These are phyloP conservation scores for Lepus timidus DNA, from an alignment of 2,113 vertebrate species.

Conservation along the genomic window DNA sequence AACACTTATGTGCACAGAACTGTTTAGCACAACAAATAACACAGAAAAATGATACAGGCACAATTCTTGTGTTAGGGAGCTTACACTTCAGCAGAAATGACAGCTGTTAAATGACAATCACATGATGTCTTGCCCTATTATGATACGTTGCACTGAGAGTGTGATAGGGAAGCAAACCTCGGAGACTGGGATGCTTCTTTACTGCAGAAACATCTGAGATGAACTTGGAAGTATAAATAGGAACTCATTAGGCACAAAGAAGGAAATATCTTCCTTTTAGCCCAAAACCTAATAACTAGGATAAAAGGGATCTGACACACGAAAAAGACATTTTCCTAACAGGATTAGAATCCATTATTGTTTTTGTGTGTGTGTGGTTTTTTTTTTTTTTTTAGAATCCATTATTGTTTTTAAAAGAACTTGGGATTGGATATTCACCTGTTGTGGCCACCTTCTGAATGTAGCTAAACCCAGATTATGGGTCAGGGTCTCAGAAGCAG, in stretches of 20 bases:
- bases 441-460: not conserved
- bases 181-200: not conserved
- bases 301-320: not conserved
- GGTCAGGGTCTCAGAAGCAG: not conserved
- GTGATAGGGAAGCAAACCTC: not conserved
- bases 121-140: slow-evolving; percentile 27
- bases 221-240: not conserved
- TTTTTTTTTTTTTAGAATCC: not conserved
- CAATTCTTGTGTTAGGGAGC: not conserved
- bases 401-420: not conserved
- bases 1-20: not conserved
- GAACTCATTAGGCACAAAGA: not conserved
- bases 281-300: not conserved
- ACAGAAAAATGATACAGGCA: slow-evolving; percentile 21
- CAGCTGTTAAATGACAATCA: not conserved
- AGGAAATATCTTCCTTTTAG: slow-evolving; percentile 16
- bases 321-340: slow-evolving; percentile 28
- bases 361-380: not conserved
- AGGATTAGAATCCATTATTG: not conserved
- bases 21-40: not conserved
- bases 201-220: not conserved
- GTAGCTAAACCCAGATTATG: not conserved
- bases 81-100: not conserved
- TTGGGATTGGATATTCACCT: not conserved
- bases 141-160: not conserved